Percentiles rank a stretch among this genome's conserved stretches.
Conservation (phyloP, 37 sponge, comb jelly and placozoan species). For the Spongia lamella region DNA sequence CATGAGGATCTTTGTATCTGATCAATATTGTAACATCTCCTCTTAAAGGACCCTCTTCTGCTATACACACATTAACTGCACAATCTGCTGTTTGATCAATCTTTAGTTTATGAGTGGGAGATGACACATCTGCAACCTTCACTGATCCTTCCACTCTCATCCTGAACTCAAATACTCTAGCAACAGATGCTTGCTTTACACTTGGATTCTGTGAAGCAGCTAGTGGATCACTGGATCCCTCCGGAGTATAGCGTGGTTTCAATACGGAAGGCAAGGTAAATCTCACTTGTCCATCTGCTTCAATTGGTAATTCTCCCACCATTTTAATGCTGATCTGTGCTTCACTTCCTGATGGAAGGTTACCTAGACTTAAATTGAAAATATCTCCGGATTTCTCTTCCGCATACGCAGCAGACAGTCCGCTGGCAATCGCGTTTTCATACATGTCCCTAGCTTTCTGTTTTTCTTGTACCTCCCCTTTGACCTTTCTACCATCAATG, state of each 20-base stretch:
- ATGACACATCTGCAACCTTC: conserved; percentile 26
- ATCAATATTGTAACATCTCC: conserved; percentile 65
- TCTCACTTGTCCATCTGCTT: conserved; percentile 42
- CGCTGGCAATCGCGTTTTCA: conserved; percentile 68
- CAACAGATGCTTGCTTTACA: conserved; percentile 13
- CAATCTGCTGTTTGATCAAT: background rate
- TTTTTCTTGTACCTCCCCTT: conserved; percentile 62
- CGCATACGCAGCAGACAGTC: conserved; percentile 49
- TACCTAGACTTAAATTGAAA: conserved; percentile 60
- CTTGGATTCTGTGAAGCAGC: background rate
- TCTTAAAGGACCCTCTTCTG: conserved; percentile 26
- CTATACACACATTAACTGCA: conserved; percentile 16
- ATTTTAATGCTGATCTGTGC: conserved; percentile 48
- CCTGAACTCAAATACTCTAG: conserved; percentile 32
- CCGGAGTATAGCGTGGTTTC: conserved; percentile 48
- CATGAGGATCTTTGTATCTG: conserved; percentile 40
- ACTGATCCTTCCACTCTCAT: conserved; percentile 31
- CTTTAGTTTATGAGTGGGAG: conserved; percentile 55
- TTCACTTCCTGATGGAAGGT: conserved; percentile 59
- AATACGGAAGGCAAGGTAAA: conserved; percentile 46
- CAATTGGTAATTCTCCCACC: conserved; percentile 50
- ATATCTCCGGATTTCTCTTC: conserved; percentile 71
- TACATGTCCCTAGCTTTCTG: conserved; percentile 53
- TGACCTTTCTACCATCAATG: conserved; percentile 57
- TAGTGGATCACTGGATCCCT: conserved; percentile 32